Evolutionary conservation across 2,888 invertebrate species (phyloP), one percentile per base, ranked within the genome.

Genomic region (Stenoptilia bipunctidactyla): DNA sequence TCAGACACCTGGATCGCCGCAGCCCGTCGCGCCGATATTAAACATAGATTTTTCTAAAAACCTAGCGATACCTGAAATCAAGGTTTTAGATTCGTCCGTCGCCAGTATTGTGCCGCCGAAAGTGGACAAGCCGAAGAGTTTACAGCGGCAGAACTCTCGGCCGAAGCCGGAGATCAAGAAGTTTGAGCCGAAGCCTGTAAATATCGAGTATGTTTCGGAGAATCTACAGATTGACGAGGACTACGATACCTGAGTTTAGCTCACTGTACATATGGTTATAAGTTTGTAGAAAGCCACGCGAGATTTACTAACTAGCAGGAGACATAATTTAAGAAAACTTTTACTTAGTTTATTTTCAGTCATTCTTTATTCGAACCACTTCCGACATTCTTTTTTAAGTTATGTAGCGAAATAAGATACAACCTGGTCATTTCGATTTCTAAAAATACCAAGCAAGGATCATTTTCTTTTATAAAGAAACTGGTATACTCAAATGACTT

Each of bases 171-270:
- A 61, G 0, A 36, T 53, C 0, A 39, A 45, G 27, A 3, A 20
- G 20, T 20, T 20, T 3, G 20, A 20, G 3, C 3, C 20, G 20
- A 20, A 20, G 20, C 20, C 20, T 3, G 20, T 20, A 5, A 3
- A 20, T 8, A 20, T 5, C 8, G 20, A 20, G 4, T 8, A 20
- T 8, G 20, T 3, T 8, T 3, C 20, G 20, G 30, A 76, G 5
- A 72, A 80, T 46, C 54, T 83, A 50, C 76, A 84, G 51, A 77
- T 84, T 37, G 85, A 85, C 40, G 85, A 85, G 58, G 85, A 85
- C 66, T 85, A 85, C 53, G 85, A 85, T 74, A 82, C 83, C 66
- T 85, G 79, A 85, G 56, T 71, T 49, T 14, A 30, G 43, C 49
- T 59, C 56, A 50, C 47, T 58, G 58, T 62, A 56, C 58, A 52